Conservation (phyloP, 2,888 invertebrate species). For the Eutolmus rufibarbis region DNA sequence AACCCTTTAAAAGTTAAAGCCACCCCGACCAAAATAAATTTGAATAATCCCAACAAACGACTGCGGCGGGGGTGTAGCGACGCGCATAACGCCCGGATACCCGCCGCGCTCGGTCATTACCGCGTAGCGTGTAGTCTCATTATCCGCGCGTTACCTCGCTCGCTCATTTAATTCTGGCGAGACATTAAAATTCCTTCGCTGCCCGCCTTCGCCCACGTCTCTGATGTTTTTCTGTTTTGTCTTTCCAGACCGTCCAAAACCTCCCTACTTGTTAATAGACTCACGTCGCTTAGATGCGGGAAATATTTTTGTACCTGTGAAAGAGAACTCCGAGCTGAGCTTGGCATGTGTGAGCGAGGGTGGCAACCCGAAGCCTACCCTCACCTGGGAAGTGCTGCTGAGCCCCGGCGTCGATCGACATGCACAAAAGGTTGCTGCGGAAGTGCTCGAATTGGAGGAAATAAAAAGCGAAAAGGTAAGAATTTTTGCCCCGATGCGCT, state of each 20-base stretch:
- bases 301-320: constrained; percentile 86
- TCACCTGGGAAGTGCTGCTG: constrained; percentile 62
- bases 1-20: not conserved
- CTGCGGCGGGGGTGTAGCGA: not conserved
- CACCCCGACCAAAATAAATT: not conserved
- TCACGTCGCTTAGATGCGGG: constrained; percentile 84
- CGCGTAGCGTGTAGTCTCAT: constrained; percentile 10
- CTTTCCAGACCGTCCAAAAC: constrained; percentile 77
- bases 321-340: constrained; percentile 82
- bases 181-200: constrained; percentile 30
- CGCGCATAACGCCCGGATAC: not conserved
- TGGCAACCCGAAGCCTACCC: constrained; percentile 73
- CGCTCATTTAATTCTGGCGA: not conserved
- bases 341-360: constrained; percentile 89
- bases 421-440: constrained; percentile 65
- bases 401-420: constrained; percentile 69
- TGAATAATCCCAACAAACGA: not conserved
- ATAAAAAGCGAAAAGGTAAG: constrained; percentile 61
- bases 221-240: constrained; percentile 28
- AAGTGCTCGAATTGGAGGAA: constrained; percentile 62
- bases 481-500: not conserved
- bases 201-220: not conserved
- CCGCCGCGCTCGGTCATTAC: not conserved
- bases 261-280: constrained; percentile 86
- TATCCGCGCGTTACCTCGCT: constrained; percentile 11